Base-by-base conservation (phyloP, 2,113 vertebrate genomes). In the Psammodynastes pulverulentus region DNA sequence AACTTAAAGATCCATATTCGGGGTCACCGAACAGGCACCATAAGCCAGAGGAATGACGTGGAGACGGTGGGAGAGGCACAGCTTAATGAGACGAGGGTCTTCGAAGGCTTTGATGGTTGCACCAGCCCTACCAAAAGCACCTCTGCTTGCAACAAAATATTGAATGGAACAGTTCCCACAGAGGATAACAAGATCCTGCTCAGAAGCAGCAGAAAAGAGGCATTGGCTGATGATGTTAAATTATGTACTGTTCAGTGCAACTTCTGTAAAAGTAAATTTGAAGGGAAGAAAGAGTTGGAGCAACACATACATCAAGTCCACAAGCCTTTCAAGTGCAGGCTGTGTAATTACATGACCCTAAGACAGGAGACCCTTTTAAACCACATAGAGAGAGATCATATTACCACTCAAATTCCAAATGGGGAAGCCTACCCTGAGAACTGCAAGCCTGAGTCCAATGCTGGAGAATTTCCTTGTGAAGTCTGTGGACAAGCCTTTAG, bases 1-100 rank as follows among this genome's bases (percentile, higher is more conserved):
- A 99, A 99, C 96, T 98, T 99, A 89, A 99, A 99, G 97, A 98
- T 99, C 86, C 99, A 99, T 96, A 98, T 99, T 92, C 98, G 99
- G 86, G 98, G 98, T 96, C 99, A 99, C 96, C 98, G 98, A 92
- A 97, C 99, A 29, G 98, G 98, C 91, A 98, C 98, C 19, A 97
- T 99, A 94, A 98, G 97, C 91, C 98, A 98, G 94, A 98, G 98
- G 24, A 97, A 98, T 0, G 98, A 98, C 56, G 97, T 92, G 0
- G 98, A 98, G 92, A 97, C 98, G 26, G 97, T 98, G 2, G 97
- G 98, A 2, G 97, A 97, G n/a, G 95, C 93, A 0, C 97, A 97
- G 84, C 97, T 97, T 5, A 98, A 97, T 10, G 98, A 98, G 96
- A 94, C 97, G 95, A 98, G 98, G 0, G 98, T 98, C 58, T 98